phyloP scores from a whole-genome alignment of 2,888 invertebrate genomes.

The Cheilosia urbana region DNA sequence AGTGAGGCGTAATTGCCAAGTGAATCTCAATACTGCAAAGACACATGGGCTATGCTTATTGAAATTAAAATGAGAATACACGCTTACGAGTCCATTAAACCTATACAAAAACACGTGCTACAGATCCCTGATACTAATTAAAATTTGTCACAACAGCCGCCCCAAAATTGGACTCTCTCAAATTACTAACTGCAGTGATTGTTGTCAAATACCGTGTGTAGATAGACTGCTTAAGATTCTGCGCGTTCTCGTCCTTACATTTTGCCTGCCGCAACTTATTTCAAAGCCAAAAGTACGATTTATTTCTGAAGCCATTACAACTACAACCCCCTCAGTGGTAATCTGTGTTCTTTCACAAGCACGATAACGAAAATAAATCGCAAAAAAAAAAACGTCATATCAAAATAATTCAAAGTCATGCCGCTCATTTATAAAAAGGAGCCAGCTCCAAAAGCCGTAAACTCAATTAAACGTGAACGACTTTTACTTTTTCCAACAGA shows the following conservation, averaged over 20 bases:
- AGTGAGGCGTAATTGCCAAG: too few relatives aligned
- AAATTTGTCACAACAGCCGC: too few relatives aligned
- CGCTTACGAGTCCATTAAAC: too few relatives aligned
- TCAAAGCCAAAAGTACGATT: not conserved
- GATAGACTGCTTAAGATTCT: too few relatives aligned
- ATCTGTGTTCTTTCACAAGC: conserved; percentile 10
- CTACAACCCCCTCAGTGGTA: not conserved
- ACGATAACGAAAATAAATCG: not conserved
- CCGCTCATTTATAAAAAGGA: conserved; percentile 19
- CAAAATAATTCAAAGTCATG: conserved; percentile 61
- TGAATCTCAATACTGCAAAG: too few relatives aligned
- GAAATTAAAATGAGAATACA: too few relatives aligned
- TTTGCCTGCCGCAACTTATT: not conserved
- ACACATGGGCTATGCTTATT: too few relatives aligned
- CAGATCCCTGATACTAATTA: too few relatives aligned
- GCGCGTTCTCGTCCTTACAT: not conserved
- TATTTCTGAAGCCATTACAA: not conserved
- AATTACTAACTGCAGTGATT: too few relatives aligned
- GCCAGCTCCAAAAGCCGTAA: conserved; percentile 43
- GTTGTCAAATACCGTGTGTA: too few relatives aligned
- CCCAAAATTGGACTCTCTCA: too few relatives aligned
- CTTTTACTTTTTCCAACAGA: conserved; percentile 68
- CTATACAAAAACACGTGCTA: too few relatives aligned
- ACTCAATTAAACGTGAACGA: conserved; percentile 70
- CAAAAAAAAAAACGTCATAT: not conserved